Evolutionary conservation across 2,888 invertebrate genomes (phyloP).

Genomic region (Pterostichus niger): DNA sequence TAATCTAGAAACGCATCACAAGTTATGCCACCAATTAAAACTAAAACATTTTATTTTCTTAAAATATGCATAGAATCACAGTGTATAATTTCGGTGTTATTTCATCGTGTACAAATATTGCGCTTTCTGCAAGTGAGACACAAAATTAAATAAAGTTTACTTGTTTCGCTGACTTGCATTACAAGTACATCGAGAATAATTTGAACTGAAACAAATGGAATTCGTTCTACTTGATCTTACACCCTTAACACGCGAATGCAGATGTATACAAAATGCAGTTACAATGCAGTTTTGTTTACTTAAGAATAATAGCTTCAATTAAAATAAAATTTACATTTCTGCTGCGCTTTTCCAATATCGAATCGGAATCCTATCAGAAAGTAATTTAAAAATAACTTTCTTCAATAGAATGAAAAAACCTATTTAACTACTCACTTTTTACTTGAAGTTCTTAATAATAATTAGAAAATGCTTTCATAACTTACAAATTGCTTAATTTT

Average conservation of each 20-base stretch:
- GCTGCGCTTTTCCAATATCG: neutral
- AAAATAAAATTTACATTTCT: constrained; percentile 41
- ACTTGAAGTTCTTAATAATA: neutral
- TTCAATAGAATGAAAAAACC: neutral
- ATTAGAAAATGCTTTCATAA: neutral
- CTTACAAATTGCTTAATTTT: neutral
- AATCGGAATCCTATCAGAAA: constrained; percentile 11
- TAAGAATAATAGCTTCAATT: constrained; percentile 35
- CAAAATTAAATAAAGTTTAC: constrained; percentile 33
- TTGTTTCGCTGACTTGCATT: constrained; percentile 5
- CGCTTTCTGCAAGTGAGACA: neutral
- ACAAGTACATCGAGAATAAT: constrained; percentile 20
- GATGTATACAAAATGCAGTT: constrained; percentile 32
- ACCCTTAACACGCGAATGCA: constrained; percentile 33
- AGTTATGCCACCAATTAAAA: too few relatives aligned
- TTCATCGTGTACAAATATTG: neutral
- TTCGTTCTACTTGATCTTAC: constrained; percentile 31
- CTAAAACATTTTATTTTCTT: too few relatives aligned
- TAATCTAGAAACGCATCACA: too few relatives aligned
- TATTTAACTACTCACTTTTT: neutral
- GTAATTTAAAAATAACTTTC: constrained; percentile 24
- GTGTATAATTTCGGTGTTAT: neutral
- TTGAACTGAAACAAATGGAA: constrained; percentile 35
- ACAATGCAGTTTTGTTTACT: constrained; percentile 26
- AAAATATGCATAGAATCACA: neutral